Evolutionary conservation across 2,888 invertebrate species (phyloP), one percentile per base, ranked within the genome.

Genomic region (Drosophila colorata): DNA sequence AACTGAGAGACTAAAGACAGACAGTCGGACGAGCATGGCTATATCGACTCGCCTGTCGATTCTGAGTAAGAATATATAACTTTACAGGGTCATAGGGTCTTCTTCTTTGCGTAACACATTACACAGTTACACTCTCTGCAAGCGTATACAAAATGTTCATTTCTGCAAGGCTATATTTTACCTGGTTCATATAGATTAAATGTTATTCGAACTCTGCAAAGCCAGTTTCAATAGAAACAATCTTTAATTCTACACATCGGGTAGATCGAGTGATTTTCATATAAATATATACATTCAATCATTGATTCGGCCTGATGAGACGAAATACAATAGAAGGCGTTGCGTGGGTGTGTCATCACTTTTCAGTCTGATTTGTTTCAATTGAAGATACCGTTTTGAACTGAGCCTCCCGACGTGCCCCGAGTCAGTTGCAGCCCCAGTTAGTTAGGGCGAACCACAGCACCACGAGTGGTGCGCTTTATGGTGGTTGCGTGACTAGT

Each of bases 401-500:
- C 70, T 63, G 70, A 48, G 9, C n/a, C 46, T 16, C 11, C 46
- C 25, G 25, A 47, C 51, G 44, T 49, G 38, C 43, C 52, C 52
- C 48, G 23, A 48, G 25, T 20, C 48, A 25, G 49, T 40, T 35
- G 46, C 60, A 37, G 37, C 23, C 14, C 20, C 9, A n/a, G 11
- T 11, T 31, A 2, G 11, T 4, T 6, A 2, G 6, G 1, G 25
- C 25, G 25, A 7, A 28, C 25, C 25, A 28, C 25, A 7, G 25
- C 28, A 33, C 1, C 33, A 4, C 33, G 11, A 67, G 44, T 72
- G 55, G 58, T 57, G 61, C 53, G 43, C 35, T 78, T 80, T 78
- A 88, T 87, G 74, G 49, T 61, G 84, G 89, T 87, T 88, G 84
- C 84, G 84, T 89, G 84, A 85, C 84, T 88, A 55, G 48, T 58